Evolutionary conservation across 2,888 invertebrate species (phyloP).

Genomic region (Lycophotia porphyrea): DNA sequence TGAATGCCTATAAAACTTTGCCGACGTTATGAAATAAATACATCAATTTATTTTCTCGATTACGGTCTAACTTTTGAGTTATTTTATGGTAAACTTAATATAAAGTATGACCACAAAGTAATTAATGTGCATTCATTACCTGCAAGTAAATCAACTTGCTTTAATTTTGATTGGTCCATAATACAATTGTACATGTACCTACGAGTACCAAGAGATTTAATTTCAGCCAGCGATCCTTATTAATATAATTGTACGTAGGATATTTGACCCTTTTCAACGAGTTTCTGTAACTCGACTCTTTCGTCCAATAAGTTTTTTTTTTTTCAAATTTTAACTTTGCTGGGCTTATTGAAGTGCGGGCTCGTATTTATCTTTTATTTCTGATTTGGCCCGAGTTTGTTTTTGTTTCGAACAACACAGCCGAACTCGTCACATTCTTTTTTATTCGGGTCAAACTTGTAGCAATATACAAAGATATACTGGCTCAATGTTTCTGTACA

Average conservation of each 20-base stretch:
- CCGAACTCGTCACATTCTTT: conserved; percentile 52
- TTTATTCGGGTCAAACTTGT: conserved; percentile 51
- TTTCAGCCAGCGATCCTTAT: conserved; percentile 45
- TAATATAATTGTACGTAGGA: conserved; percentile 58
- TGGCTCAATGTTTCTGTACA: conserved; percentile 22
- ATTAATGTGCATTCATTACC: conserved; percentile 52
- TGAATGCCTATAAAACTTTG: conserved; percentile 45
- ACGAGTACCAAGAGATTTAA: conserved; percentile 44
- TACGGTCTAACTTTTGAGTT: conserved; percentile 43
- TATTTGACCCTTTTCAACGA: conserved; percentile 63
- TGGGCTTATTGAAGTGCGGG: conserved; percentile 58
- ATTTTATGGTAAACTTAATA: conserved; percentile 46
- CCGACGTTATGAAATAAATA: conserved; percentile 47
- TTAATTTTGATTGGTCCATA: conserved; percentile 45
- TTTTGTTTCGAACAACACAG: conserved; percentile 53
- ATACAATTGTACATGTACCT: conserved; percentile 39
- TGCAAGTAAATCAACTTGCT: conserved; percentile 56
- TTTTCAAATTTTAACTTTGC: conserved; percentile 62
- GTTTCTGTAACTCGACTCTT: conserved; percentile 59
- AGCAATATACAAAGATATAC: conserved; percentile 36
- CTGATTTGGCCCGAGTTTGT: conserved; percentile 52
- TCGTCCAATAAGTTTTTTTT: conserved; percentile 47
- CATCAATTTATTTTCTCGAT: conserved; percentile 53
- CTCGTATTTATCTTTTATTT: conserved; percentile 65
- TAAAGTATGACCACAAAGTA: conserved; percentile 41